Evolutionary conservation across 2,888 invertebrate species (phyloP), one percentile per base, ranked within the genome.

Genomic region (Andrena trimmerana): DNA sequence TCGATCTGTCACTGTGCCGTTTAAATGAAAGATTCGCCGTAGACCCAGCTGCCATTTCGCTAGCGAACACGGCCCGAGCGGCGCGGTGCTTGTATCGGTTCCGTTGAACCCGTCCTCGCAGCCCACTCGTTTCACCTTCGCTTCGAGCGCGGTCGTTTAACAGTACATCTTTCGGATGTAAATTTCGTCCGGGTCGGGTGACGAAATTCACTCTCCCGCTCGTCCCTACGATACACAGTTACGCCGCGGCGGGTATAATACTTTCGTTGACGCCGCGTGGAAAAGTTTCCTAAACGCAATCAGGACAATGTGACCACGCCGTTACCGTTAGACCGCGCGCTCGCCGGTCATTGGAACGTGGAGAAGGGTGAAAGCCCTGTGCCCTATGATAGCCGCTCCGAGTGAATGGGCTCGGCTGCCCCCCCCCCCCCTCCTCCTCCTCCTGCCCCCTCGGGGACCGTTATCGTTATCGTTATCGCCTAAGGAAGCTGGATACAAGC

Each of bases 241-340:
- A 20, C 69, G 62, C 60, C 29, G 75, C 54, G 42, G 42, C 42
- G 42, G 42, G 16, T 42, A 42, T 16, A 16, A 20, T 88, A 89
- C 90, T 90, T 90, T 90, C 90, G 86, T 89, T 90, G 82, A 78
- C 83, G 84, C 36, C 83, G 84, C 88, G 77, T 83, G 88, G 88
- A 92, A 91, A 92, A 90, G 87, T 91, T 89, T 86, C 87, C 90
- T 90, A 90, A 91, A 91, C 89, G 88, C 87, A 89, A 89, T 86
- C 89, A 79, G 87, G 89, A 88, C 88, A 77, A 91, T 89, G 87
- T 83, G 87, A 88, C 86, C 86, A 67, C 71, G 86, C 57, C 57
- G 84, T 88, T 89, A 91, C 92, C 91, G 91, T 89, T 88, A 88
- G 66, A 29, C 67, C 42, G 60, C 77, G 66, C 78, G 42, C 29